Evolutionary conservation across 37 sponge, comb jelly and placozoan genomes (phyloP).

Genomic region (Halichondria panicea): DNA sequence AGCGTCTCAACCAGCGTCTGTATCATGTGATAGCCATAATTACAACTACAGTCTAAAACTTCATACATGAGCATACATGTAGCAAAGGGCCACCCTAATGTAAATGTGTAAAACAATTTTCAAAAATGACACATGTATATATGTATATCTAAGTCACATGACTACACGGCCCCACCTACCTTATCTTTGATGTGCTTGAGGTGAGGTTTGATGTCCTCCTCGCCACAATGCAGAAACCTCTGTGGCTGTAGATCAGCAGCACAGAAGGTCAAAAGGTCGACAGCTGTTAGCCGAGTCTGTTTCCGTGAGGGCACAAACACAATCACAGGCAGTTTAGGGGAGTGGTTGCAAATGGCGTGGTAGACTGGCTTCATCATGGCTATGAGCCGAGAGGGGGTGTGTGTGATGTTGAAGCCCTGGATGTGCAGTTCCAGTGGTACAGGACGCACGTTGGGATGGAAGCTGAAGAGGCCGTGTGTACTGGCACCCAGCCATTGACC

Average conservation of each 20-base stretch:
- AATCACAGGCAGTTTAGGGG: slow-evolving; percentile 87
- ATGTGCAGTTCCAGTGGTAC: slow-evolving; percentile 97
- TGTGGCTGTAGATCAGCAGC: slow-evolving; percentile 90
- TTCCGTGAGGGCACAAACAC: slow-evolving; percentile 97
- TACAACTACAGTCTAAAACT: background rate
- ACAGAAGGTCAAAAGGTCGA: slow-evolving; percentile 92
- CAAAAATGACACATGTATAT: background rate
- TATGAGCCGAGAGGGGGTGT: slow-evolving; percentile 94
- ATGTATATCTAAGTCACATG: background rate
- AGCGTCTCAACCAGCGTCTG: slow-evolving; percentile 94
- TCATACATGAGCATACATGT: background rate
- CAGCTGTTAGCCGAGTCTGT: slow-evolving; percentile 94
- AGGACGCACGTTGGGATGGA: slow-evolving; percentile 95
- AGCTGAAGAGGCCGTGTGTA: slow-evolving; percentile 87
- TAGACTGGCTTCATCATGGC: slow-evolving; percentile 98
- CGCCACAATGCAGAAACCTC: slow-evolving; percentile 93
- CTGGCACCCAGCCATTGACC: slow-evolving; percentile 96
- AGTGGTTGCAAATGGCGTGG: slow-evolving; percentile 86
- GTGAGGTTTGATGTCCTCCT: slow-evolving; percentile 75
- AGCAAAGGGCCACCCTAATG: background rate
- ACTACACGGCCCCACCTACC: slow-evolving; percentile 37
- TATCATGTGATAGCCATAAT: background rate
- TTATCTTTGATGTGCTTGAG: slow-evolving; percentile 90
- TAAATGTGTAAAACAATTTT: background rate
- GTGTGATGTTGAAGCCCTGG: slow-evolving; percentile 90